These are phyloP conservation scores for Chrysomallon squamiferum DNA, from an alignment of 1,140 invertebrate species.

Conservation along the genomic window DNA sequence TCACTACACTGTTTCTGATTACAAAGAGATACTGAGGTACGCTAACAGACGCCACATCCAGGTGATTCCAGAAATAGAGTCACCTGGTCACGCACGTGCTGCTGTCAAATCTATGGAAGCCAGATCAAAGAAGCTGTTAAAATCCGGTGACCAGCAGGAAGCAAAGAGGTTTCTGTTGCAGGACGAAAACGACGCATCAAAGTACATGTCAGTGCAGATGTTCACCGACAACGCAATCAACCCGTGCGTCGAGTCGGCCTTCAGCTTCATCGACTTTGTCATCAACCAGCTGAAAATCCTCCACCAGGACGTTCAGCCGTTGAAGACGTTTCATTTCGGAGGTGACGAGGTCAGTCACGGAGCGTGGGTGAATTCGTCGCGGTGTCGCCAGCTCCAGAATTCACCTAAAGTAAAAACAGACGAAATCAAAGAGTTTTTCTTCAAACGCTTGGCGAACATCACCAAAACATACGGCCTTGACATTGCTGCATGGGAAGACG, in stretches of 20 bases:
- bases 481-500: slow-evolving; percentile 57
- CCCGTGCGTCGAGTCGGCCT: slow-evolving; percentile 47
- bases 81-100: slow-evolving; percentile 44
- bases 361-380: slow-evolving; percentile 43
- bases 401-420: slow-evolving; percentile 28
- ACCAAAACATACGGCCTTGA: slow-evolving; percentile 23
- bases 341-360: slow-evolving; percentile 55
- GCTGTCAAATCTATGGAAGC: slow-evolving; percentile 38
- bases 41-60: slow-evolving; percentile 45
- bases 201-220: slow-evolving; percentile 35
- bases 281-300: slow-evolving; percentile 32
- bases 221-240: slow-evolving; percentile 46
- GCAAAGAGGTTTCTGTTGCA: neutral
- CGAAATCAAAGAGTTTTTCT: slow-evolving; percentile 22
- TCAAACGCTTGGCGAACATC: slow-evolving; percentile 28
- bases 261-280: slow-evolving; percentile 23
- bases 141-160: slow-evolving; percentile 6
- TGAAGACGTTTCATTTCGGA: slow-evolving; percentile 52
- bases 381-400: slow-evolving; percentile 22
- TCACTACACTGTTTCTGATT: slow-evolving; percentile 49
- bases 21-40: slow-evolving; percentile 50
- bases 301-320: slow-evolving; percentile 32
- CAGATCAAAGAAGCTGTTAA: neutral
- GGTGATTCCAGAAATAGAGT: slow-evolving; percentile 48
- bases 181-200: slow-evolving; percentile 19